Evolutionary conservation across 2,113 vertebrate genomes (phyloP).

Genomic region (Cynocephalus volans): DNA sequence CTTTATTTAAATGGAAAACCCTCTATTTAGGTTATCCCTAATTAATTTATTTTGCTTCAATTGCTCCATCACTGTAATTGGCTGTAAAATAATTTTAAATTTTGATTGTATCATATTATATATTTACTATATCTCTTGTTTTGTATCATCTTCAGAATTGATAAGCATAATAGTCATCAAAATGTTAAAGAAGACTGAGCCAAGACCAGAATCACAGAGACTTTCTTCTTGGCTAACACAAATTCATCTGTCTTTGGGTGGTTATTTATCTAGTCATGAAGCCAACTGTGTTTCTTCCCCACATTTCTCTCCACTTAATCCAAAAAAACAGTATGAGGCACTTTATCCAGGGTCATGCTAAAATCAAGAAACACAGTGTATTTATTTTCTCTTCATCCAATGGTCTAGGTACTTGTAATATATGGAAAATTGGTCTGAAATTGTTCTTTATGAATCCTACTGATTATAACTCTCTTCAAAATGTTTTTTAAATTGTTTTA

Average conservation of each 20-base stretch:
- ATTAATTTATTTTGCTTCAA: neutral
- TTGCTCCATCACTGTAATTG: neutral
- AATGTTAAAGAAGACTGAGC: neutral
- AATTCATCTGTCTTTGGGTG: neutral
- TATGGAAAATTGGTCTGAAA: neutral
- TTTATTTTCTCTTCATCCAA: neutral
- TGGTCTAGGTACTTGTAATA: neutral
- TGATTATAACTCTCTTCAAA: neutral
- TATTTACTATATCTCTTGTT: neutral
- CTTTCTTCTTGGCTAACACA: neutral
- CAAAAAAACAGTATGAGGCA: neutral
- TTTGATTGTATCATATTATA: neutral
- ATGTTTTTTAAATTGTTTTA: constrained; percentile 22
- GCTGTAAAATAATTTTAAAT: constrained; percentile 10
- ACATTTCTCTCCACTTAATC: neutral
- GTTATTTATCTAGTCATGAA: neutral
- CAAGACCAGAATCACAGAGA: neutral
- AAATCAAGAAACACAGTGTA: neutral
- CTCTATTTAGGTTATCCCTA: neutral
- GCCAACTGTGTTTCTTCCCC: neutral
- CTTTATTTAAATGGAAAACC: neutral
- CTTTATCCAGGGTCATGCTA: neutral
- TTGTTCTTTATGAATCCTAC: neutral
- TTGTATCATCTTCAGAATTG: neutral
- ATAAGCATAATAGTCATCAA: neutral